A percentile compares a stretch with the other conserved stretches of the same genome.
Evolutionary conservation across 2,113 vertebrate species (phyloP).

Genomic region (Chloebia gouldiae): DNA sequence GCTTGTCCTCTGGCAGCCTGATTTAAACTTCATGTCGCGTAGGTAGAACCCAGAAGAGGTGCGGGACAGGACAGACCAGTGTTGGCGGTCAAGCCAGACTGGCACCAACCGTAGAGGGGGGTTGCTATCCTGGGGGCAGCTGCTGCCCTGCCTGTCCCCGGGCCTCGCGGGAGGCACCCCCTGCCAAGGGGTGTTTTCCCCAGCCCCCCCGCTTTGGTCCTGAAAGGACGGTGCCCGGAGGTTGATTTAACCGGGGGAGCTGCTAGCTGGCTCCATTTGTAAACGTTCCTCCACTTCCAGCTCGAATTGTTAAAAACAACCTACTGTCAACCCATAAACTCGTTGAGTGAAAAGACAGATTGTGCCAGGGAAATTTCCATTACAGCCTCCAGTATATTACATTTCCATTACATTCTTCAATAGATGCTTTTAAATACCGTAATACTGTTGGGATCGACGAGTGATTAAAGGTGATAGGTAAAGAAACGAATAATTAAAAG

Average conservation of each 20-base stretch:
- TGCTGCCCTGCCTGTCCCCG: neutral
- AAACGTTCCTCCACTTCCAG: constrained; percentile 25
- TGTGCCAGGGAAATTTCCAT: constrained; percentile 61
- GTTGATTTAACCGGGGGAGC: neutral
- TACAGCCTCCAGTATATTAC: constrained; percentile 51
- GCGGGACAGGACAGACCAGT: neutral
- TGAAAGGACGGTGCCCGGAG: neutral
- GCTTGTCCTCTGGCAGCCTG: neutral
- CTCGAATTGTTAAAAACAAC: constrained; percentile 55
- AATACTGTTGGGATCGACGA: neutral
- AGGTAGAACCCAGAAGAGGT: neutral
- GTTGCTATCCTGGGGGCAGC: neutral
- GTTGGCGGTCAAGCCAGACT: neutral
- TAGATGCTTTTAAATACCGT: constrained; percentile 59
- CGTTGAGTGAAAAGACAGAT: constrained; percentile 55
- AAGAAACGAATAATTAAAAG: constrained; percentile 54
- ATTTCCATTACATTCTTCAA: constrained; percentile 54
- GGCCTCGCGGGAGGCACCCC: neutral
- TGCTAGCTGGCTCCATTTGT: constrained; percentile 2
- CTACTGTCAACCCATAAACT: constrained; percentile 54
- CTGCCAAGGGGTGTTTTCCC: neutral
- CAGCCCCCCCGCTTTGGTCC: neutral
- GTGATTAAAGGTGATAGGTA: constrained; percentile 58
- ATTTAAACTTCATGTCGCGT: neutral
- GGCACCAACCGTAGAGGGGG: neutral